Evolutionary conservation across 1,140 invertebrate species (phyloP).

Genomic region (Drosophila jambulina): DNA sequence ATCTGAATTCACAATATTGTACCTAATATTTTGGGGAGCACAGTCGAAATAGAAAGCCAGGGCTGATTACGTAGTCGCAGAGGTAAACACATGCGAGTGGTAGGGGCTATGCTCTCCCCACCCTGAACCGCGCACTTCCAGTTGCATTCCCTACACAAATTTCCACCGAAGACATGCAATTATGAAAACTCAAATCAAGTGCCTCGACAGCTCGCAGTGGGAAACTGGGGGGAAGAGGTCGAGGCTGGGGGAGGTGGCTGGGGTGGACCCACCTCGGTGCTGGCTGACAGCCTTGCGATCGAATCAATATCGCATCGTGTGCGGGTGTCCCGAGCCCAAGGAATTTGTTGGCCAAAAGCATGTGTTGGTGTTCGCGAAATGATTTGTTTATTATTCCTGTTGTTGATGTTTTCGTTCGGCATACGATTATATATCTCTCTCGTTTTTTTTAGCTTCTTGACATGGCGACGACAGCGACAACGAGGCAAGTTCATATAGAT

Average conservation of each 20-base stretch:
- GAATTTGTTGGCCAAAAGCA: slow-evolving; percentile 54
- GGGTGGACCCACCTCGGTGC: slow-evolving; percentile 49
- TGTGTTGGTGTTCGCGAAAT: slow-evolving; percentile 48
- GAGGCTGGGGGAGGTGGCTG: background rate
- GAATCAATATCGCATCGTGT: slow-evolving; percentile 72
- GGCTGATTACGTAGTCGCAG: slow-evolving; percentile 18
- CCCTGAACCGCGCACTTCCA: slow-evolving; percentile 8
- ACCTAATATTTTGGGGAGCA: background rate
- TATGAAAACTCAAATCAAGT: slow-evolving; percentile 77
- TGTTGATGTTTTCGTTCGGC: slow-evolving; percentile 78
- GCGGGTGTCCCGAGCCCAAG: slow-evolving; percentile 64
- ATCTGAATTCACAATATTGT: background rate
- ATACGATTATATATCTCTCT: slow-evolving; percentile 59
- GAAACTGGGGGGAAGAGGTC: slow-evolving; percentile 10
- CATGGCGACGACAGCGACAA: slow-evolving; percentile 44
- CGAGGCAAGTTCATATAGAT: slow-evolving; percentile 63
- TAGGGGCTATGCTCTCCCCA: slow-evolving; percentile 7
- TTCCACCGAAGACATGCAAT: slow-evolving; percentile 62
- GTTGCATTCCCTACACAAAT: slow-evolving; percentile 30
- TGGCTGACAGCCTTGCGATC: slow-evolving; percentile 60
- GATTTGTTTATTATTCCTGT: slow-evolving; percentile 80
- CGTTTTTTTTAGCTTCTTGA: slow-evolving; percentile 29
- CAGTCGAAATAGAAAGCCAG: slow-evolving; percentile 19
- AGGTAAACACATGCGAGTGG: slow-evolving; percentile 11
- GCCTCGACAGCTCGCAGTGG: slow-evolving; percentile 54